A percentile compares a stretch with the other conserved stretches of the same genome.
phyloP scores from a whole-genome alignment of 2,113 vertebrate genomes.

The Dasypus novemcinctus region DNA sequence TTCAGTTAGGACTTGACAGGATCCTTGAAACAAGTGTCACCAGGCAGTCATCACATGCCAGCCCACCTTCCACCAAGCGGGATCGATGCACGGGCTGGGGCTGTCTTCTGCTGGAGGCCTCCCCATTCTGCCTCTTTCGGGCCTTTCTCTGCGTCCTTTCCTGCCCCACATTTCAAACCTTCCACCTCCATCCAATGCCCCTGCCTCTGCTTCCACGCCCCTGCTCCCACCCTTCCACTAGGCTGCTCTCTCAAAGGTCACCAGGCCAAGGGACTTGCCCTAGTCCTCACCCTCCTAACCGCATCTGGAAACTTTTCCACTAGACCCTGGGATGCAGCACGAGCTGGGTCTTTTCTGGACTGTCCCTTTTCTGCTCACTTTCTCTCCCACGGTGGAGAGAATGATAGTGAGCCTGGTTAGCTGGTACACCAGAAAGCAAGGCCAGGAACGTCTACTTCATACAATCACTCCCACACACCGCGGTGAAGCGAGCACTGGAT shows the following conservation, averaged over 20 bases:
- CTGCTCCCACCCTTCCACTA: neutral
- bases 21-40: too few species aligned
- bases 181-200: neutral
- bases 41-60: too few species aligned
- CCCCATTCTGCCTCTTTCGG: too few species aligned
- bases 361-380: neutral
- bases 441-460: neutral
- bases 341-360: neutral
- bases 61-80: too few species aligned
- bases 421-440: neutral
- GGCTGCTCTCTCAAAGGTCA: neutral
- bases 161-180: neutral
- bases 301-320: accelerated
- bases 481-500: accelerated
- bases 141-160: too few species aligned
- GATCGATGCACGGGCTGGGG: too few species aligned
- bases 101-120: too few species aligned
- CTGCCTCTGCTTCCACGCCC: neutral
- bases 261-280: neutral
- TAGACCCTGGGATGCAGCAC: neutral
- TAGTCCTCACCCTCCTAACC: neutral
- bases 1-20: too few species aligned
- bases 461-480: neutral
- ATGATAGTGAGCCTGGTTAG: neutral
- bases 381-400: neutral